A percentile compares a stretch with the other conserved stretches of the same genome.
phyloP scores from a whole-genome alignment of 2,888 invertebrate species.

The Anodontia alba region DNA sequence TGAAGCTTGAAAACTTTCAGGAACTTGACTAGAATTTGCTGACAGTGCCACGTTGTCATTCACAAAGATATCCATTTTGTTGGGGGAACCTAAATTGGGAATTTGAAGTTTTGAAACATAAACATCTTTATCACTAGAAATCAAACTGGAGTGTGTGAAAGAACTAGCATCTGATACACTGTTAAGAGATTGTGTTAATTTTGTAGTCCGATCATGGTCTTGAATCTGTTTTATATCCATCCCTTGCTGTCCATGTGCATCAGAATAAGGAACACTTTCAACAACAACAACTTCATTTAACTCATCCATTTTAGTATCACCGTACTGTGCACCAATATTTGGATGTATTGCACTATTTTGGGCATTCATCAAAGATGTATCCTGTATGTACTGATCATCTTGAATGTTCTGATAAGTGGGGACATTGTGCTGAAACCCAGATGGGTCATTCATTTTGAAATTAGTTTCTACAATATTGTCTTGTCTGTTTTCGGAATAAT shows the following conservation, averaged over 20 bases:
- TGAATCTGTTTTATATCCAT: slow-evolving; percentile 55
- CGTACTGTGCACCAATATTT: neutral
- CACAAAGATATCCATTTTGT: neutral
- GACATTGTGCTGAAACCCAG: neutral
- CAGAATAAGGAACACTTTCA: slow-evolving; percentile 15
- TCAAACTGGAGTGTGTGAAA: neutral
- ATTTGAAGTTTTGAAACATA: slow-evolving; percentile 19
- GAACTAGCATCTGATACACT: neutral
- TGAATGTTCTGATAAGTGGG: neutral
- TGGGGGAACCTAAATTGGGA: slow-evolving; percentile 1
- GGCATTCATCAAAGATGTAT: neutral
- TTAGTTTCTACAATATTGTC: neutral
- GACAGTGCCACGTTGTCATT: neutral
- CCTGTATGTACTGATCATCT: slow-evolving; percentile 10
- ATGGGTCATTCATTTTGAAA: neutral
- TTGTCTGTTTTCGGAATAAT: slow-evolving; percentile 16
- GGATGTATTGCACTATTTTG: slow-evolving; percentile 19
- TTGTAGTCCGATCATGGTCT: slow-evolving; percentile 61
- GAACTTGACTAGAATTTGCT: slow-evolving; percentile 10
- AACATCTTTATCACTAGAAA: slow-evolving; percentile 1
- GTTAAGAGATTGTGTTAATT: neutral
- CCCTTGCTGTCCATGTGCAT: neutral
- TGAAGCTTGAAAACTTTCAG: neutral
- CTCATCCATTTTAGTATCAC: neutral
- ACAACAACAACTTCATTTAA: slow-evolving; percentile 29